A percentile compares a stretch with the other conserved stretches of the same genome.
Conservation (phyloP, 2,888 invertebrate species). For the Phengaris alcon region DNA sequence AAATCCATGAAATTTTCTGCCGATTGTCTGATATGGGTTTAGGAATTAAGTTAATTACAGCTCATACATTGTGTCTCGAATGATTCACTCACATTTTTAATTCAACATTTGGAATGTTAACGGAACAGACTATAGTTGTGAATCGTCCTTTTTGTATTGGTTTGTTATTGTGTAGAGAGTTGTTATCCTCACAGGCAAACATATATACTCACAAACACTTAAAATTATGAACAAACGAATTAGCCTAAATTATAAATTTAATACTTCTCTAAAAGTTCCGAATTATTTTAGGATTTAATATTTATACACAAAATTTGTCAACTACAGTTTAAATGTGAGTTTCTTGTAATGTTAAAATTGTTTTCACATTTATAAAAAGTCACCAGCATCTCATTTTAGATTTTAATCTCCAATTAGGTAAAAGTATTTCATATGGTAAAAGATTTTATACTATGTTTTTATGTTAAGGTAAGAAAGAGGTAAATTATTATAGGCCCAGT, state of each 20-base stretch:
- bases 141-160: neutral
- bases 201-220: neutral
- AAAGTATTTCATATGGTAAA: slow-evolving; percentile 7
- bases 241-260: neutral
- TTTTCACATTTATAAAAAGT: neutral
- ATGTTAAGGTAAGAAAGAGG: neutral
- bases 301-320: neutral
- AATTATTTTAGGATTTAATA: neutral
- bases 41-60: neutral
- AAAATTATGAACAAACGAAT: neutral
- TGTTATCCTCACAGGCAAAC: neutral
- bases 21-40: neutral
- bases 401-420: slow-evolving; percentile 10
- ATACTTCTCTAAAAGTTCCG: neutral
- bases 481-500: neutral
- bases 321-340: neutral
- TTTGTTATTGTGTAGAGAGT: neutral
- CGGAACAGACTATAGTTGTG: neutral
- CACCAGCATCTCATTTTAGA: slow-evolving; percentile 14
- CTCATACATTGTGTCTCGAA: neutral
- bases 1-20: no score
- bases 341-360: neutral
- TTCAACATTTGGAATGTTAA: neutral
- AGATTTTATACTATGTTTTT: slow-evolving; percentile 2
- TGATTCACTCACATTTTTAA: neutral